These are phyloP conservation scores for Listronotus bonariensis DNA, from an alignment of 1,140 invertebrate species.

Conservation along the genomic window DNA sequence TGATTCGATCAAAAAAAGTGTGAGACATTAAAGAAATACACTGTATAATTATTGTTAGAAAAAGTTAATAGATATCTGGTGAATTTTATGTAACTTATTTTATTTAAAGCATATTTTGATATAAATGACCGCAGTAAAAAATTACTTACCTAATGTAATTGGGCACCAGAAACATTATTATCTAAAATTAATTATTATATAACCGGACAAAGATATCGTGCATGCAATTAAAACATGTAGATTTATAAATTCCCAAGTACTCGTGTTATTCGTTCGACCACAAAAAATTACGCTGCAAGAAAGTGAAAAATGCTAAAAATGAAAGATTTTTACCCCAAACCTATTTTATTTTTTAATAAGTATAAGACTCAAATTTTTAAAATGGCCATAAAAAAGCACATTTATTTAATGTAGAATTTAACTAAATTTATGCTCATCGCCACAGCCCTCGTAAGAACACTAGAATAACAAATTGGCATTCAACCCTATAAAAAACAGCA, in stretches of 20 bases:
- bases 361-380: no score
- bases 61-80: not conserved
- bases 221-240: constrained; percentile 25
- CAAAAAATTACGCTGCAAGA: not conserved
- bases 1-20: no score
- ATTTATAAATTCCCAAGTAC: not conserved
- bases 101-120: no score
- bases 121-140: not conserved
- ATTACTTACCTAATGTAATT: constrained; percentile 21
- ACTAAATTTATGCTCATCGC: no score
- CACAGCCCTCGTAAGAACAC: no score
- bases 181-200: constrained; percentile 4
- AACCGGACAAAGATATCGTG: constrained; percentile 8
- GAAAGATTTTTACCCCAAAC: not conserved
- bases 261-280: constrained; percentile 10
- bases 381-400: no score
- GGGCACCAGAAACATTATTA: not conserved
- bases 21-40: no score
- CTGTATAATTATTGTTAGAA: no score
- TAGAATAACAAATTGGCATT: no score
- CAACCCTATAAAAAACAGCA: no score
- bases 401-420: no score
- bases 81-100: no score
- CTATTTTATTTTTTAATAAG: not conserved
- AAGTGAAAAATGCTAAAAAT: not conserved